A percentile compares a stretch with the other conserved stretches of the same genome.
phyloP scores from a whole-genome alignment of 2,888 invertebrate species.

The Mesochorus sp. region DNA sequence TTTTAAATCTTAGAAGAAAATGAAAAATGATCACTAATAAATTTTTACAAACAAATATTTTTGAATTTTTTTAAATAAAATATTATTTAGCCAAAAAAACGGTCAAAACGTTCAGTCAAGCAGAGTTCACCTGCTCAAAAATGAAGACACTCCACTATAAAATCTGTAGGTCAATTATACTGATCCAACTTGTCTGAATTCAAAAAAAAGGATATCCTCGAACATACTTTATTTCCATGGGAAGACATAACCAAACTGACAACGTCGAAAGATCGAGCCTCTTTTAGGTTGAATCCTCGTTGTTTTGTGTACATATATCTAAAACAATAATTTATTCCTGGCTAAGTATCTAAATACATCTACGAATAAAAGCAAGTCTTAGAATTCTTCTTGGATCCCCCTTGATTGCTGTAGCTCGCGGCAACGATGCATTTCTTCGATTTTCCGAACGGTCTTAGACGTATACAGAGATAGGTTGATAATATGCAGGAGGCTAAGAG shows the following conservation, averaged over 20 bases:
- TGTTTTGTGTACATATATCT: neutral
- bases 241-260: conserved; percentile 7
- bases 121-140: too few species aligned
- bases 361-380: conserved; percentile 89
- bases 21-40: too few species aligned
- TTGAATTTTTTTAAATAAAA: too few species aligned
- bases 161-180: too few species aligned
- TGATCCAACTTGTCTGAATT: too few species aligned
- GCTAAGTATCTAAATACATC: conserved; percentile 67
- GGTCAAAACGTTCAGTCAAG: too few species aligned
- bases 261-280: conserved; percentile 8
- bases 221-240: conserved; percentile 36
- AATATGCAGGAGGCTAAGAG: conserved; percentile 92
- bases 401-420: conserved; percentile 75
- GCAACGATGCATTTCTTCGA: conserved; percentile 83
- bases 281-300: neutral
- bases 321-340: neutral
- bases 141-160: too few species aligned
- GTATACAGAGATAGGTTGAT: conserved; percentile 92
- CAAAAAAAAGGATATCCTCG: conserved; percentile 1
- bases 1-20: neutral
- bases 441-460: conserved; percentile 87
- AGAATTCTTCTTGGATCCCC: conserved; percentile 77
- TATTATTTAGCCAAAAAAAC: too few species aligned
- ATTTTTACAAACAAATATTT: too few species aligned